Evolutionary conservation across 2,113 vertebrate species (phyloP), one percentile per base, ranked within the genome.

Genomic region (Empidonax alnorum): DNA sequence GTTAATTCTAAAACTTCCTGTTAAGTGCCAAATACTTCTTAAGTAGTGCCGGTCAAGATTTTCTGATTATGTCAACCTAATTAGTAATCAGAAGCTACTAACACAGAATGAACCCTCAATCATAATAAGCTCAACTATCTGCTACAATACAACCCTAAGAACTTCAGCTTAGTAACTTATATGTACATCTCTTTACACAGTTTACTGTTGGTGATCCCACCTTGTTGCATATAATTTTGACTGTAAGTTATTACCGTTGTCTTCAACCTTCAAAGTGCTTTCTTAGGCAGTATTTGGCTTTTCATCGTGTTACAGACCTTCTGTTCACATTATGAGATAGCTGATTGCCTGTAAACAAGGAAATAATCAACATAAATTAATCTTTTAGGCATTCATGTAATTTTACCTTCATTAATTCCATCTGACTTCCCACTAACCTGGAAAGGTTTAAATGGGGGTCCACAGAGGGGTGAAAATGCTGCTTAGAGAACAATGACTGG

Each of bases 401-500:
- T 97, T 94, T 88, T 67, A 25, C 37, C 24, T 84, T 66, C 7
- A 12, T 83, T 94, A 92, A 74, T 90, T 63, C 62, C 0, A 1
- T 75, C 58, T 86, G 47, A 82, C 65, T 95, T 95, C 44, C 42
- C 78, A 23, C 37, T 77, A 96, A 93, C 41, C 39, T 95, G 66
- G 72, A 87, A 93, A 83, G 66, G 50, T 77, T 85, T 49, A 90
- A 94, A 31, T 16, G 58, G 28, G 46, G 22, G 42, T 67, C 18
- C 14, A 0, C 0, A 0, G 44, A 67, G 44, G 18, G 23, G 13
- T 73, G 18, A 55, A 91, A 86, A 81, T 28, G 35, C 41, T 69
- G 37, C 52, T 62, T 42, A 30, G 89, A 84, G 82, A 94, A 91
- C 80, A 94, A 81, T 76, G 68, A 44, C 77, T 96, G 77, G 86